phyloP scores from a whole-genome alignment of 2,113 vertebrate species.

The Crypturellus undulatus region DNA sequence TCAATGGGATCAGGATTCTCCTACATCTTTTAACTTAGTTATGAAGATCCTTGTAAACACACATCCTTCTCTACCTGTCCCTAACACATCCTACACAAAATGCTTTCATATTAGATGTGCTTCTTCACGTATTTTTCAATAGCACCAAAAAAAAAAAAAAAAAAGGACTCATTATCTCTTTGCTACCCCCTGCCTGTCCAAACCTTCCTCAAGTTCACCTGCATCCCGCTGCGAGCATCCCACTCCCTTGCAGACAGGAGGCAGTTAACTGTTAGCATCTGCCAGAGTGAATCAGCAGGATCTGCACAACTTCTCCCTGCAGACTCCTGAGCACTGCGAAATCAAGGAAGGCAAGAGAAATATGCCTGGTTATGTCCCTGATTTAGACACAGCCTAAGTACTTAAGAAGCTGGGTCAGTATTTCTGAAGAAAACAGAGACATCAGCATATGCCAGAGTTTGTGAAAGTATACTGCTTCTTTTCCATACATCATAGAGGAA shows the following conservation, averaged over 20 bases:
- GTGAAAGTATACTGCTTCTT: not conserved
- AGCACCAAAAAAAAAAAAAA: not conserved
- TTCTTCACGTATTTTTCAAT: not conserved
- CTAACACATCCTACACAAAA: not conserved
- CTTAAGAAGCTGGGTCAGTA: not conserved
- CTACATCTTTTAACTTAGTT: not conserved
- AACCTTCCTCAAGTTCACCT: slow-evolving; percentile 4
- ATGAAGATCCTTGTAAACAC: not conserved
- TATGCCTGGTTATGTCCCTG: not conserved
- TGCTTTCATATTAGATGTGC: not conserved
- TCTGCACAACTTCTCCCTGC: slow-evolving; percentile 28
- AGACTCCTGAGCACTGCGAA: slow-evolving; percentile 23
- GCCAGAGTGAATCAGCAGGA: slow-evolving; percentile 63
- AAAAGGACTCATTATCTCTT: not conserved
- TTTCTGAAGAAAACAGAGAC: not conserved
- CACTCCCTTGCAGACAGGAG: slow-evolving; percentile 18
- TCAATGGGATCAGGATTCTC: not conserved
- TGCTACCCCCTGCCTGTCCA: not conserved
- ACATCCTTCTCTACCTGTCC: not conserved
- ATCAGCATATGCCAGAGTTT: not conserved
- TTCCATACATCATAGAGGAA: not conserved
- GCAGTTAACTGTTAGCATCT: slow-evolving; percentile 45
- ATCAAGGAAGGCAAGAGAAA: slow-evolving; percentile 17
- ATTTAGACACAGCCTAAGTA: not conserved
- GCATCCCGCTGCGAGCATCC: not conserved